Evolutionary conservation across 2,888 invertebrate species (phyloP).

Genomic region (Diachrysia chrysitis): DNA sequence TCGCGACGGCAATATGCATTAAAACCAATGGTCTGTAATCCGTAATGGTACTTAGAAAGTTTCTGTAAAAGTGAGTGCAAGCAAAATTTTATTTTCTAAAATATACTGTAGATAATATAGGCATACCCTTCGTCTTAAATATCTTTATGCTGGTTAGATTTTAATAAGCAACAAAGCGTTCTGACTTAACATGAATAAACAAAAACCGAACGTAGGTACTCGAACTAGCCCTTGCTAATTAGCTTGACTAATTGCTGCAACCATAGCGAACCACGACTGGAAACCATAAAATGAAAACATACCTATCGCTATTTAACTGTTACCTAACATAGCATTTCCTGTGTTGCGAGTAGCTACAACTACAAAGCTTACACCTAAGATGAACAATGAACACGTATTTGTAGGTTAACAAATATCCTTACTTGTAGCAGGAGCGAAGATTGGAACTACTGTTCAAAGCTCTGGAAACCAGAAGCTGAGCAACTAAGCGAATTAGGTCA

Average conservation of each 20-base stretch:
- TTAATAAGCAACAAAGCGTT: too few relatives aligned
- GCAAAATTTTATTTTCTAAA: neutral
- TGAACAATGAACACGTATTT: neutral
- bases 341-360: neutral
- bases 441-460: neutral
- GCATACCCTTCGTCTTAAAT: too few relatives aligned
- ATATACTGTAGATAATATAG: neutral
- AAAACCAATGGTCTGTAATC: neutral
- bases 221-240: neutral
- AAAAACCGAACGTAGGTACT: neutral
- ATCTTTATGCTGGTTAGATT: too few relatives aligned
- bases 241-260: constrained; percentile 8
- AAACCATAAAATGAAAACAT: constrained; percentile 1
- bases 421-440: neutral
- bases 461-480: neutral
- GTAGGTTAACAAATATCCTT: neutral
- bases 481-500: neutral
- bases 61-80: neutral
- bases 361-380: neutral
- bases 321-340: constrained; percentile 1
- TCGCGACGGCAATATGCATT: neutral
- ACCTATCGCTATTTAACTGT: neutral
- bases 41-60: neutral
- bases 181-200: neutral
- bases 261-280: neutral